Evolutionary conservation across 2,797 vertebrate genomes (phyloP).

Genomic region (Sebastes vulpes): DNA sequence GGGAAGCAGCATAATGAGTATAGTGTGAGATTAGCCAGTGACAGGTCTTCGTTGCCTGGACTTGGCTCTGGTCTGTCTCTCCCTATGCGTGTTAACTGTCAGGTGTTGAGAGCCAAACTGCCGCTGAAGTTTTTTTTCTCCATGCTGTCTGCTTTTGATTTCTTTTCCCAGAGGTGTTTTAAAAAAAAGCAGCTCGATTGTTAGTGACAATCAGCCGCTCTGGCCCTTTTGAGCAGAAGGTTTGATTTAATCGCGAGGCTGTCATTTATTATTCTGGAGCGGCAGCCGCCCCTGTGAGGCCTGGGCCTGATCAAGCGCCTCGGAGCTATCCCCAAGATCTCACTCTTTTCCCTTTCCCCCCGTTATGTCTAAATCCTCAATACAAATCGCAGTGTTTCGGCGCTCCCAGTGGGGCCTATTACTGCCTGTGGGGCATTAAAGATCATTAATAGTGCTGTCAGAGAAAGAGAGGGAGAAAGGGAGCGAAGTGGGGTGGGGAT

Average conservation of each 20-base stretch:
- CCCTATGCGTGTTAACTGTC: constrained; percentile 73
- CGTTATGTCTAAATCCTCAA: constrained; percentile 98
- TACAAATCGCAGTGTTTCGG: constrained; percentile 99
- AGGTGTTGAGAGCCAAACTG: constrained; percentile 77
- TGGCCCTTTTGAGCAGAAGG: constrained; percentile 91
- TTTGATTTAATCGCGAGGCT: constrained; percentile 94
- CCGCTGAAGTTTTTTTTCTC: constrained; percentile 50
- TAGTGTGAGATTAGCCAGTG: constrained; percentile 70
- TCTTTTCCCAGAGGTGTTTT: constrained; percentile 87
- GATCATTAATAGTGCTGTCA: constrained; percentile 99
- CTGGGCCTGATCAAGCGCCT: constrained; percentile 91
- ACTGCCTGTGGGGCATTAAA: constrained; percentile 99
- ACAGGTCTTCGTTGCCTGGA: constrained; percentile 67
- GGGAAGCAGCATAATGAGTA: constrained; percentile 69
- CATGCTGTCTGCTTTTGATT: constrained; percentile 89
- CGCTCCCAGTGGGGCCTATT: constrained; percentile 98
- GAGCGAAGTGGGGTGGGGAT: constrained; percentile 31
- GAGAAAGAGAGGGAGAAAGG: constrained; percentile 82
- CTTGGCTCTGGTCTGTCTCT: constrained; percentile 73
- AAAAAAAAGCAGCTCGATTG: constrained; percentile 84
- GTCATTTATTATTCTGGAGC: constrained; percentile 93
- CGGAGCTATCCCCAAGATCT: constrained; percentile 84
- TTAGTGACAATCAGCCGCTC: constrained; percentile 93
- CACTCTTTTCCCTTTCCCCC: constrained; percentile 72
- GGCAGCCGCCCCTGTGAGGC: constrained; percentile 82